Conservation (phyloP, 2,888 invertebrate genomes). For the Chrysolina oricalcia region DNA sequence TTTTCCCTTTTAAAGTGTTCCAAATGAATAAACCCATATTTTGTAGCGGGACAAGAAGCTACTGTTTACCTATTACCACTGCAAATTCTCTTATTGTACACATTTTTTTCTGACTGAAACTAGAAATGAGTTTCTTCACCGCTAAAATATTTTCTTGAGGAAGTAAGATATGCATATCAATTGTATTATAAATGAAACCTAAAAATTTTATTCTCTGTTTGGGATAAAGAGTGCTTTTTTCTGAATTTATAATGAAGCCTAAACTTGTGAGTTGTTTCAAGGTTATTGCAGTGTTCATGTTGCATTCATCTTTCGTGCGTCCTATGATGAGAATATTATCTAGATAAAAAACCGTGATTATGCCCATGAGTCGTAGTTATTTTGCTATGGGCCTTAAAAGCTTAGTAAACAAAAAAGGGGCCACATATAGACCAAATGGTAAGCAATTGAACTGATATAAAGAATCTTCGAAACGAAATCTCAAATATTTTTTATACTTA, state of each 20-base stretch:
- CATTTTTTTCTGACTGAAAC: not conserved
- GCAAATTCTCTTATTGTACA: constrained; percentile 11
- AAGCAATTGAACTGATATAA: too few species aligned
- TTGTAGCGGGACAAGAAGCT: constrained; percentile 3
- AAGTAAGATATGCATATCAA: not conserved
- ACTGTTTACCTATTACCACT: constrained; percentile 22
- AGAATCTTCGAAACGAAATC: too few species aligned
- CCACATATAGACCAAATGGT: not conserved
- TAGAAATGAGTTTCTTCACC: not conserved
- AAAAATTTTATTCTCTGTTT: not conserved
- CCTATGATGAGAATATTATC: not conserved
- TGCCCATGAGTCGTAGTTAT: not conserved
- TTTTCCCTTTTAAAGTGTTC: not conserved
- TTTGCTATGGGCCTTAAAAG: not conserved
- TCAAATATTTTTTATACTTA: not conserved
- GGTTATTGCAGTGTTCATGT: not conserved
- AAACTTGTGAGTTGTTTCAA: not conserved
- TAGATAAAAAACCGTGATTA: not conserved
- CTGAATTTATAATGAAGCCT: too few species aligned
- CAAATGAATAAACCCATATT: not conserved
- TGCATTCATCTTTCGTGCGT: not conserved
- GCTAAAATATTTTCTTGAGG: not conserved
- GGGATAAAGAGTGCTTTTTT: not conserved
- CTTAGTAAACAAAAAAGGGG: not conserved
- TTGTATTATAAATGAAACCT: not conserved